These are phyloP conservation scores for Hydrozoanthus gracilis DNA, from an alignment of 92 coral and sea anemone genomes.

Conservation along the genomic window DNA sequence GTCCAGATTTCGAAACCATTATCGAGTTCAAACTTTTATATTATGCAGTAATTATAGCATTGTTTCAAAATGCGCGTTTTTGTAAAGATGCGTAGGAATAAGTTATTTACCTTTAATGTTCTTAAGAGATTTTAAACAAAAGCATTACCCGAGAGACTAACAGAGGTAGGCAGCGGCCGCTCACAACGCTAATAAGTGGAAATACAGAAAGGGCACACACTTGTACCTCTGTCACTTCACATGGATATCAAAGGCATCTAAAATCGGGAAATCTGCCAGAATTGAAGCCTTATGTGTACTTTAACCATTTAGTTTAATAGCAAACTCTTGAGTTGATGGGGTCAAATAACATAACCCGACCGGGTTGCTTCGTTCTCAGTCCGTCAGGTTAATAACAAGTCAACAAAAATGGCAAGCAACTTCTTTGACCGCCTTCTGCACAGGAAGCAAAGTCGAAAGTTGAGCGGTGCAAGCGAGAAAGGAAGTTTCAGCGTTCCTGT, in stretches of 20 bases:
- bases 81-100: no score
- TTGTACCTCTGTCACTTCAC: not conserved
- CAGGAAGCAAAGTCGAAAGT: conserved; percentile 6
- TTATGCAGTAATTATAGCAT: no score
- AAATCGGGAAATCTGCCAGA: not conserved
- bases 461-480: conserved; percentile 6
- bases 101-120: no score
- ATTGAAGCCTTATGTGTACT: not conserved
- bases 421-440: conserved; percentile 18
- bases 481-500: conserved; percentile 39
- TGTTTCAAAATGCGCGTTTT: no score
- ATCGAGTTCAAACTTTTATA: no score
- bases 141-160: not conserved
- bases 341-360: not conserved
- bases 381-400: not conserved
- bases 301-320: not conserved
- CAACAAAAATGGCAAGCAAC: conserved; percentile 16
- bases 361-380: not conserved
- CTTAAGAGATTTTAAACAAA: not conserved
- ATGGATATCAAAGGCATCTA: not conserved
- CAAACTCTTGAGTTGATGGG: not conserved
- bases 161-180: not conserved
- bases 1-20: no score
- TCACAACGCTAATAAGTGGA: not conserved
- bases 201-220: not conserved